Evolutionary conservation across 2,797 vertebrate genomes (phyloP), one percentile per base, ranked within the genome.

Genomic region (Aphelocoma californica): DNA sequence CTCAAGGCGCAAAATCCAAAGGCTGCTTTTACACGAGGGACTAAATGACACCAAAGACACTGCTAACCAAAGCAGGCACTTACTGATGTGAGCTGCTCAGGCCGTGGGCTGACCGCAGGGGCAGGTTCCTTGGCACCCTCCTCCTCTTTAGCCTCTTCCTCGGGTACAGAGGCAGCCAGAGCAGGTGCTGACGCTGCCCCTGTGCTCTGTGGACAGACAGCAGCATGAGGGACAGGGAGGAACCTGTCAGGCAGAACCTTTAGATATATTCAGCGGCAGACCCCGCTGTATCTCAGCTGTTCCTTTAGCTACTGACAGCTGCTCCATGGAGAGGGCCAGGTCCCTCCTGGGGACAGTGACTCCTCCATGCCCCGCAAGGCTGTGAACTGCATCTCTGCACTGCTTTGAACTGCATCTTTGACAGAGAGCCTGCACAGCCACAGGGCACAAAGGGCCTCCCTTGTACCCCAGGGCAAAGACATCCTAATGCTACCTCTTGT

Each of bases 201-300:
- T 44, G 20, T 16, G 45, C 79, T 53, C 80, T 82, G 65, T 29
- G 45, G 44, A 50, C 31, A 69, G 25, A 50, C 31, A 50, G 57
- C 32, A 61, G 32, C 40, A 6, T 45, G 32, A 62, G 40, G 40
- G 38, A 36, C n/a, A 26, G 14, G 9, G 23, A 60, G 16, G 29
- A 6, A 51, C 25, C 25, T 31, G 16, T 10, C 79, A 8, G 20
- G 34, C 53, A 51, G 6, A 18, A 36, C 32, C 14, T 45, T 2
- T 25, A 2, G 0, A 0, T 11, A 3, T 36, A 5, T 29, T 15
- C 31, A 51, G 16, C 45, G 31, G 8, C 31, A 29, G 31, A 20
- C 44, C 25, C 29, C 1, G 3, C 24, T 32, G 42, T 31, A 47
- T 26, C 42, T 66, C 51, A 80, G 42, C 42, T 40, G 23, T 26